Base-by-base conservation (phyloP, 2,797 vertebrate genomes). In the Pseudochromis fuscus region DNA sequence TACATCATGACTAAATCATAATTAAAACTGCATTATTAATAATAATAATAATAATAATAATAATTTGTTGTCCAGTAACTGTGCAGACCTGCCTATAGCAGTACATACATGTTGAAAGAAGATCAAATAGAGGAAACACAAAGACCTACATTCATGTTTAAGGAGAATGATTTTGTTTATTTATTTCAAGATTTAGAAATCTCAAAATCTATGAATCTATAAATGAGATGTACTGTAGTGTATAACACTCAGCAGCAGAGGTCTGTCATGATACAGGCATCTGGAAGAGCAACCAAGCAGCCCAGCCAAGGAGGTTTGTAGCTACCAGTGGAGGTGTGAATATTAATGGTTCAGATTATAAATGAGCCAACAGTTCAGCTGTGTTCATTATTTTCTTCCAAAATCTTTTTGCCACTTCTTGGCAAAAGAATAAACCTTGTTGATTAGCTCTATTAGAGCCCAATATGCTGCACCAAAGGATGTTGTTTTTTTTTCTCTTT, bases 41-140 rank as follows among this genome's bases (percentile, higher is more conserved):
- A 24, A 35, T n/a, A n/a, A n/a, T n/a, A n/a, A n/a, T n/a, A n/a
- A n/a, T n/a, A n/a, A n/a, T n/a, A n/a, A n/a, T n/a, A n/a, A 49
- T 48, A 38, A 52, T 59, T 50, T 67, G 30, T 18, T 2, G 16
- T 63, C 19, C 7, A 51, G 12, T 49, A 19, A 62, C 56, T 60
- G 4, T 35, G 10, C 40, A 8, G 19, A 44, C 48, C 27, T 18
- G n/a, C 59, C 56, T 51, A n/a, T 19, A 53, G 50, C 23, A 21
- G 13, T 19, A 16, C 21, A 33, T 4, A 24, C 1, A 51, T 49
- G 46, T 40, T 9, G 53, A 44, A 64, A 66, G 27, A 67, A 18
- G 12, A 76, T 66, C 23, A n/a, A 65, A 65, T 18, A 57, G 10
- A 23, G n/a, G 40, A 35, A 31, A 56, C n/a, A n/a, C 35, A 19